Conservation (phyloP, 2,888 invertebrate genomes). For the Nomada flava region DNA sequence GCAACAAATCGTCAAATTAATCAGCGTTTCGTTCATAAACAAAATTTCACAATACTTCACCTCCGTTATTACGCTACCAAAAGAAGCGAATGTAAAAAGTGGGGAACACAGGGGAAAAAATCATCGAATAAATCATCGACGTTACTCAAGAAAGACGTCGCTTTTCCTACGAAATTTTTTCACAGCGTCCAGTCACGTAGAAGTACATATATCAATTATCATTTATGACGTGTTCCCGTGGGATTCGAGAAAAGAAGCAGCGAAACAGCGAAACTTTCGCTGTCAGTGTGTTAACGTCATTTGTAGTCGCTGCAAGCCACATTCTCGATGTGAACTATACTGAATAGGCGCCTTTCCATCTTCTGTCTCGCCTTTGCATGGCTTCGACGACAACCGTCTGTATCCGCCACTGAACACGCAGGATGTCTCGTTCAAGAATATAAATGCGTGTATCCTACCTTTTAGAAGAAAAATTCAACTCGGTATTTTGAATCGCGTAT, state of each 20-base stretch:
- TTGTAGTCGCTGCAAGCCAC: constrained; percentile 44
- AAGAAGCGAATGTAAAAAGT: too few species aligned
- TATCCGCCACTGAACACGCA: constrained; percentile 57
- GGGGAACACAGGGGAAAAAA: too few species aligned
- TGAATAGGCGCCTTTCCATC: constrained; percentile 51
- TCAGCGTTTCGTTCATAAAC: too few species aligned
- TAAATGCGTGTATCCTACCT: constrained; percentile 53
- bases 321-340: constrained; percentile 43
- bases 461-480: constrained; percentile 7
- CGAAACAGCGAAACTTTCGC: constrained; percentile 48
- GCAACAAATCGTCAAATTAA: too few species aligned
- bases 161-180: background rate
- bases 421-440: constrained; percentile 66
- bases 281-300: constrained; percentile 42
- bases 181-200: background rate
- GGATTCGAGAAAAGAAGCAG: constrained; percentile 18
- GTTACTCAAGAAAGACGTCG: background rate
- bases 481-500: background rate
- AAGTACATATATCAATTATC: constrained; percentile 27
- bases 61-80: too few species aligned
- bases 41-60: too few species aligned
- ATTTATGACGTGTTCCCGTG: constrained; percentile 21
- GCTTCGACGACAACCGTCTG: constrained; percentile 30
- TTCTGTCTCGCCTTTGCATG: constrained; percentile 31
- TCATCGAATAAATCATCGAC: too few species aligned